Base-by-base conservation (phyloP, 2,113 vertebrate species). In the Passer domesticus region DNA sequence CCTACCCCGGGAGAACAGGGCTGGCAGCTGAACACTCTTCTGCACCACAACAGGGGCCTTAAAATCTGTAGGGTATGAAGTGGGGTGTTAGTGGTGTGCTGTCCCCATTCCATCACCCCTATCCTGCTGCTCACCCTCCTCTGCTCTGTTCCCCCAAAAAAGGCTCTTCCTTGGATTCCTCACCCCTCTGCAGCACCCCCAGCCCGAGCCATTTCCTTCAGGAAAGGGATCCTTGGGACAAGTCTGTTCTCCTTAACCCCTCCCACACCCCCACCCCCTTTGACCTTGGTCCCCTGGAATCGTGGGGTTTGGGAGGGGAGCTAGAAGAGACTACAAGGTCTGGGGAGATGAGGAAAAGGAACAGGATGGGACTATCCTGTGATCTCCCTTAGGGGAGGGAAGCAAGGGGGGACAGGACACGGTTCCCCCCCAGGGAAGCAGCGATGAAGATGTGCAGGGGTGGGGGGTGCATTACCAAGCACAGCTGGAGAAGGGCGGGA, bases 241-340 rank as follows among this genome's bases (percentile, higher is more conserved):
- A 83, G 2, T 25, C 49, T 49, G 35, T 43, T 18, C 23, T 66
- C 33, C 28, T 13, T 43, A 17, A 33, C 31, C 37, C 14, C 35
- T 63, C 59, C 50, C 50, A 4, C 8, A 30, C 23, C 30, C 11
- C 3, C 13, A 10, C 4, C 7, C 4, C 16, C 25, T 68, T 72
- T 64, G 44, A 75, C 35, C 49, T 68, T 73, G 41, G 25, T 68
- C 28, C 28, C 11, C 49, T 73, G 75, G 28, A 86, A 68, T 49
- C 1, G 0, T 9, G 68, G 47, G 14, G 20, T 5, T 7, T 20
- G 56, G 10, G 30, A 41, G 12, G 11, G 6, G 7, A 21, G 13
- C 24, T 24, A 19, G 23, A 62, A 44, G 6, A 19, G 28, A 33
- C 31, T 39, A 10, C 21, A 18, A 2, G 23, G 13, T 60, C 30